Conservation (phyloP, 2,888 invertebrate species). For the Gymnocheta viridis region DNA sequence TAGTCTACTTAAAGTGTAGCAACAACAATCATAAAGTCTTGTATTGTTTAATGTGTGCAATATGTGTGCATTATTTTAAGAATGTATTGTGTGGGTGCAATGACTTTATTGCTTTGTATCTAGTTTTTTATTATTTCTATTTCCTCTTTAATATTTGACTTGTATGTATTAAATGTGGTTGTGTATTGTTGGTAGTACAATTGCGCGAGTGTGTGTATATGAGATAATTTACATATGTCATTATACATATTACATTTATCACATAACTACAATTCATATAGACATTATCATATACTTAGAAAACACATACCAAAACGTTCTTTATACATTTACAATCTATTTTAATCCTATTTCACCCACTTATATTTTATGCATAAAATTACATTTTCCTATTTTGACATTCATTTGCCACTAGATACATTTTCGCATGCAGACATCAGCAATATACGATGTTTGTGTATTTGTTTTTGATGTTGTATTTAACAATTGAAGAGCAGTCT, state of each 20-base stretch:
- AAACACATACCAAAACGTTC: slow-evolving; percentile 18
- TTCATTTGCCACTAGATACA: slow-evolving; percentile 55
- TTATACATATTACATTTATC: slow-evolving; percentile 20
- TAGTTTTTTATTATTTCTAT: not conserved
- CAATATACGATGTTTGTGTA: slow-evolving; percentile 21
- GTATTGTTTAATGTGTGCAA: slow-evolving; percentile 34
- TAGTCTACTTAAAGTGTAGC: slow-evolving; percentile 46
- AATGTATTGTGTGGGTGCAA: slow-evolving; percentile 61
- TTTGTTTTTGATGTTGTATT: slow-evolving; percentile 50
- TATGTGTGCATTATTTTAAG: not conserved
- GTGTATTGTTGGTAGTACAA: not conserved
- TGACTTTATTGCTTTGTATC: slow-evolving; percentile 58
- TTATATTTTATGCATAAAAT: slow-evolving; percentile 59
- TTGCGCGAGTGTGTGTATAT: not conserved
- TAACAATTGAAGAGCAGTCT: slow-evolving; percentile 69
- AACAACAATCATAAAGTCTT: slow-evolving; percentile 25
- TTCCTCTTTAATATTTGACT: slow-evolving; percentile 36
- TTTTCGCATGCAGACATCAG: not conserved
- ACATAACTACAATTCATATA: slow-evolving; percentile 43
- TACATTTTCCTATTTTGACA: slow-evolving; percentile 61
- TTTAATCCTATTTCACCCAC: slow-evolving; percentile 66
- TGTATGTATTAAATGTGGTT: slow-evolving; percentile 20
- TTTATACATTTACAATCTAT: slow-evolving; percentile 40
- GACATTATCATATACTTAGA: slow-evolving; percentile 37
- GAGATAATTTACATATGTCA: slow-evolving; percentile 6